These are phyloP conservation scores for Eilema sororculum DNA, from an alignment of 2,888 invertebrate genomes.

Conservation along the genomic window DNA sequence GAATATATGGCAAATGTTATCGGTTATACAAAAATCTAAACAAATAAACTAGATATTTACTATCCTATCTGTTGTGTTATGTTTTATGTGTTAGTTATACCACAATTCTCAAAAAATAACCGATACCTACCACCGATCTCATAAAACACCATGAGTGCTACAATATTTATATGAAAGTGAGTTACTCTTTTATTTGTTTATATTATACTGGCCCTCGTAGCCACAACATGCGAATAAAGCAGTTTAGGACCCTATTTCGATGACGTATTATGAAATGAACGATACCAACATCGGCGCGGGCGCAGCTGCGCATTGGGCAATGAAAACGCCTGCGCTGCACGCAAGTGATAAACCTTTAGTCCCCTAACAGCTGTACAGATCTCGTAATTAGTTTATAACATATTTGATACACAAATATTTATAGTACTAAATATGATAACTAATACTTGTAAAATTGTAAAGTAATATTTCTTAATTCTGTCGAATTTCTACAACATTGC, in stretches of 20 bases:
- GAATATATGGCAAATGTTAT: not conserved
- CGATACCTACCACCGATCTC: not conserved
- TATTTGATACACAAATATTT: conserved; percentile 12
- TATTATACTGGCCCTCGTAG: conserved; percentile 23
- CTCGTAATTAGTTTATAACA: conserved; percentile 31
- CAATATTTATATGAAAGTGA: conserved; percentile 18
- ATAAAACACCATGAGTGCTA: not conserved
- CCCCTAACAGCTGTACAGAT: conserved; percentile 36
- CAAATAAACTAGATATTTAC: not conserved
- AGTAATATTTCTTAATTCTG: too few species aligned
- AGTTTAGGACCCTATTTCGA: conserved; percentile 29
- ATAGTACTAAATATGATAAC: too few species aligned
- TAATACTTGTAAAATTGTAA: too few species aligned
- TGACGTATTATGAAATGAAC: conserved; percentile 52
- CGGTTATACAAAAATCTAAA: not conserved
- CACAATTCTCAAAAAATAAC: conserved; percentile 5
- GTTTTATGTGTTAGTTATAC: not conserved
- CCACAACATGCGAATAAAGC: conserved; percentile 31
- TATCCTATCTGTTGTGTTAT: not conserved
- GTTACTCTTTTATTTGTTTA: conserved; percentile 25
- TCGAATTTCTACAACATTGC: too few species aligned
- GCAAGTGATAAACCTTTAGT: conserved; percentile 33
- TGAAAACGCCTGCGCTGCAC: conserved; percentile 18
- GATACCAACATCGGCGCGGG: conserved; percentile 33
- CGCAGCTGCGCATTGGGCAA: conserved; percentile 59